Conservation (phyloP, 1,140 invertebrate species). For the Drusus annulatus region DNA sequence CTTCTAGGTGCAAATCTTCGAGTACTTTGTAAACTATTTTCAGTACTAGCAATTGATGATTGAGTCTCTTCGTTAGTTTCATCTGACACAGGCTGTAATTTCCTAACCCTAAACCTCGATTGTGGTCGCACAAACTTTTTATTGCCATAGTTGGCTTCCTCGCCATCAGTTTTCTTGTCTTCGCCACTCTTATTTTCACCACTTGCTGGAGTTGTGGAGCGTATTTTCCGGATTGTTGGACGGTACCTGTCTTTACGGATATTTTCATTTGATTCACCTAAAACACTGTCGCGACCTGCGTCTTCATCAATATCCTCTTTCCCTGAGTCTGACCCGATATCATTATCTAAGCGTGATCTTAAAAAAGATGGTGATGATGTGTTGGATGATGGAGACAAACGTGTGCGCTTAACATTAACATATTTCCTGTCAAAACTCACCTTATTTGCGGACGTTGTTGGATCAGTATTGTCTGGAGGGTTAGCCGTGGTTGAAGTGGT, state of each 20-base stretch:
- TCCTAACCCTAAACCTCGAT: conserved; percentile 39
- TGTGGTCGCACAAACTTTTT: conserved; percentile 50
- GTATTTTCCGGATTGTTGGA: conserved; percentile 63
- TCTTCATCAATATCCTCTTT: conserved; percentile 25
- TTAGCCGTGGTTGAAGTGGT: conserved; percentile 65
- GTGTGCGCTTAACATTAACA: conserved; percentile 67
- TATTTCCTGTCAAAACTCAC: conserved; percentile 71
- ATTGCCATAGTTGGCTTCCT: conserved; percentile 50
- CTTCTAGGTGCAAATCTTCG: conserved; percentile 2
- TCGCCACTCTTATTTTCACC: conserved; percentile 62
- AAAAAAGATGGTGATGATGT: conserved; percentile 61
- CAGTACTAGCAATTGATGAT: not conserved
- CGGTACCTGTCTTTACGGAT: conserved; percentile 53
- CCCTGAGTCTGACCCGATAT: conserved; percentile 65
- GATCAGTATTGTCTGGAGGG: conserved; percentile 59
- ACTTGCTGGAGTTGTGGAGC: conserved; percentile 69
- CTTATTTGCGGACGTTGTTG: conserved; percentile 65
- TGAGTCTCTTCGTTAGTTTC: conserved; percentile 33
- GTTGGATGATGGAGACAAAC: conserved; percentile 66
- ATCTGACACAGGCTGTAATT: not conserved
- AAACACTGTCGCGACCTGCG: conserved; percentile 40
- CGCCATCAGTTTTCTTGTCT: not conserved
- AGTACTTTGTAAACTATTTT: not conserved
- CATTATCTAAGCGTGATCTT: conserved; percentile 55
- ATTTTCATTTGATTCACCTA: conserved; percentile 59